Base-by-base conservation (phyloP, 2,113 vertebrate species). In the Salvelinus namaycush region DNA sequence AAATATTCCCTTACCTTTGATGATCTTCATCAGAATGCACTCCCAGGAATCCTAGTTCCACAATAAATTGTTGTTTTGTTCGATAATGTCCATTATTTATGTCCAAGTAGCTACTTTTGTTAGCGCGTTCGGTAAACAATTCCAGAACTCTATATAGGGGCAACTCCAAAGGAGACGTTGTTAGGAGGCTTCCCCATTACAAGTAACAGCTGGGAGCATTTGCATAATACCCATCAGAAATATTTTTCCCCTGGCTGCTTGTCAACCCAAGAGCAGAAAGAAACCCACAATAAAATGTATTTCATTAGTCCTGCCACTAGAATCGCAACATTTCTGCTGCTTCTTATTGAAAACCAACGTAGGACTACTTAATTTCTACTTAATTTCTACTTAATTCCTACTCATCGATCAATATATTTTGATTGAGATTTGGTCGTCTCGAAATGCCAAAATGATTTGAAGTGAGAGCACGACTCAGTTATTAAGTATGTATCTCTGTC, bases 191-290 rank as follows among this genome's bases (percentile, higher is more conserved):
- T 80, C 77, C 78, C 77, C 79, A 82, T 86, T 84, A 76, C 78
- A 81, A 81, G 83, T 77, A 89, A 87, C 87, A 87, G 85, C 85
- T 89, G 87, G 85, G 74, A 34, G 78, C 74, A 89, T 89, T 89
- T 89, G 81, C 87, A 88, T 88, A 87, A 87, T 82, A 85, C 78
- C 76, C 85, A 84, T 86, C 82, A 87, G 76, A 87, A 80, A 73
- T 79, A 73, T 79, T 68, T 16, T 87, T 85, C 83, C 73, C 59
- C 26, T 44, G 77, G 81, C 79, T 82, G 79, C 81, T 81, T 87
- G 87, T 87, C 85, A 87, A 84, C 39, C 39, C 39, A 9, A 39
- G 82, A 83, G 76, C 79, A 80, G 78, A 22, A 27, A 70, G 77
- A 75, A 76, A 4, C 3, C 26, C 7, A 29, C 22, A 44, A 60